These are phyloP conservation scores for Mormyrops attenuatus DNA, from an alignment of 2,797 vertebrate genomes.

Conservation along the genomic window DNA sequence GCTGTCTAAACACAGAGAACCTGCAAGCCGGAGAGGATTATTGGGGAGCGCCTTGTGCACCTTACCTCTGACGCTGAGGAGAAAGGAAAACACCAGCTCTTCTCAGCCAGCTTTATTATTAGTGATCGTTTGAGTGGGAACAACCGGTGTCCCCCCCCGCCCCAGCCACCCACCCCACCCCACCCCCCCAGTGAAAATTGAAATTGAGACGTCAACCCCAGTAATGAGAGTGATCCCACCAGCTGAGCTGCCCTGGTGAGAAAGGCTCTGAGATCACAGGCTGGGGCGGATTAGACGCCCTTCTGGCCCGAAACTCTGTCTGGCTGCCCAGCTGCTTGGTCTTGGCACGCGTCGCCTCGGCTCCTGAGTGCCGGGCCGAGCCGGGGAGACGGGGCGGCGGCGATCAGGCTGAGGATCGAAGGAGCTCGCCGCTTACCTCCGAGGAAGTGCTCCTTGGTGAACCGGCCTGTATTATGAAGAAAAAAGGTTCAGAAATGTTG, in stretches of 20 bases:
- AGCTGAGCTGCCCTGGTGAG: conserved; percentile 49
- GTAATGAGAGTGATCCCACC: conserved; percentile 44
- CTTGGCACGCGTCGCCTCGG: not conserved
- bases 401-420: not conserved
- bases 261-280: not conserved
- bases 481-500: not conserved
- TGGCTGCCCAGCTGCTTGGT: not conserved
- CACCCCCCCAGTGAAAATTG: conserved; percentile 37
- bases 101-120: conserved; percentile 58
- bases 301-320: not conserved
- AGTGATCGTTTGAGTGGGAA: conserved; percentile 25
- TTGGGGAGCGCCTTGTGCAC: conserved; percentile 17
- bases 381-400: not conserved
- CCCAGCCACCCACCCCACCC: conserved; percentile 14
- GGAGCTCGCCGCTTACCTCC: not conserved
- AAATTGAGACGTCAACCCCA: conserved; percentile 54
- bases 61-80: conserved; percentile 14
- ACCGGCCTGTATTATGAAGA: not conserved
- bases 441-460: not conserved
- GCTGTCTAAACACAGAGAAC: conserved; percentile 44
- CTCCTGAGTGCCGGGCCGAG: not conserved
- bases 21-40: conserved; percentile 36
- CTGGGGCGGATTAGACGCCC: not conserved
- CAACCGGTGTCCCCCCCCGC: conserved; percentile 49
- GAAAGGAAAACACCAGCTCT: not conserved